Conservation (phyloP, 2,888 invertebrate genomes). For the Drosophila mayaguana region DNA sequence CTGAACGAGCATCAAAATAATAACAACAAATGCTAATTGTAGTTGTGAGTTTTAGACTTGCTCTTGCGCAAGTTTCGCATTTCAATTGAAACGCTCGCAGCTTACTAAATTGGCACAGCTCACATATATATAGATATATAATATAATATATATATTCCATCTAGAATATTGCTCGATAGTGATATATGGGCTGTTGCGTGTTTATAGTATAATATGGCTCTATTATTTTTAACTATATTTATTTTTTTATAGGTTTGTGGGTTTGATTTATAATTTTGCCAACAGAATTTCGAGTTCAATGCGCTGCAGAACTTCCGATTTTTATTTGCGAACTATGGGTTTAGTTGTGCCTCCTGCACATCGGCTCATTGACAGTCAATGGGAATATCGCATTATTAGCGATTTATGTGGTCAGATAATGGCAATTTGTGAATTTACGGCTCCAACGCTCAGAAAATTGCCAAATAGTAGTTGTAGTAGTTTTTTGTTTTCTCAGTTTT, state of each 20-base stretch:
- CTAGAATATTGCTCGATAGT: neutral
- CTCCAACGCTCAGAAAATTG: constrained; percentile 60
- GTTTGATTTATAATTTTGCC: constrained; percentile 39
- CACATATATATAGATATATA: neutral
- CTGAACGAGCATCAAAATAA: neutral
- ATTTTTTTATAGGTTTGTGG: constrained; percentile 58
- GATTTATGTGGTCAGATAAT: constrained; percentile 71
- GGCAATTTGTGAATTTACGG: constrained; percentile 66
- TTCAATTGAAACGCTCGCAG: constrained; percentile 59
- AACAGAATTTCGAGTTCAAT: constrained; percentile 56
- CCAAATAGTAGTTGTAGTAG: constrained; percentile 52
- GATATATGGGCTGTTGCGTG: constrained; percentile 20
- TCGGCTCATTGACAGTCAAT: constrained; percentile 67
- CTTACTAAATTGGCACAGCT: constrained; percentile 44
- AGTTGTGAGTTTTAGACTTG: constrained; percentile 41
- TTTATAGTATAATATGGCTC: neutral
- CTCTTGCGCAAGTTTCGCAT: constrained; percentile 59
- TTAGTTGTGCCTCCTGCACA: constrained; percentile 34
- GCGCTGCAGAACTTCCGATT: constrained; percentile 68
- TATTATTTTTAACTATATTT: neutral
- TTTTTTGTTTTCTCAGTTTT: constrained; percentile 33
- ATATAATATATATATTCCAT: neutral
- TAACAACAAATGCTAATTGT: constrained; percentile 12
- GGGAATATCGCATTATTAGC: constrained; percentile 56
- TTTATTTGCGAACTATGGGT: constrained; percentile 14